phyloP scores from a whole-genome alignment of 2,888 invertebrate genomes.

The Acrobasis suavella region DNA sequence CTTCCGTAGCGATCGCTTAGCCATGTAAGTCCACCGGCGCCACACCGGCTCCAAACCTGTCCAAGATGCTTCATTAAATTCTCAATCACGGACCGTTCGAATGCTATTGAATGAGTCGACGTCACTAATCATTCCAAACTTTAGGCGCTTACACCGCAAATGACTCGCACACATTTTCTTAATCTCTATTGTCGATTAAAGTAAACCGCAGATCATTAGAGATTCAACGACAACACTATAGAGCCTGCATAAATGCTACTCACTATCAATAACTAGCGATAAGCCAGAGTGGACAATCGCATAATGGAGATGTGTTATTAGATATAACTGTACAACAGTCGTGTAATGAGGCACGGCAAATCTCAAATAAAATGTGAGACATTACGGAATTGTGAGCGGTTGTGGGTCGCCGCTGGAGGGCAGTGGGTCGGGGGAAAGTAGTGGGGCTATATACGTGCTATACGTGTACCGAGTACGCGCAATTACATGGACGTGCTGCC shows the following conservation, averaged over 20 bases:
- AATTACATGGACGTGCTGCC: conserved; percentile 52
- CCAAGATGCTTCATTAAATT: conserved; percentile 15
- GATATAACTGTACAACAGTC: conserved; percentile 60
- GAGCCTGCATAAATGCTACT: conserved; percentile 31
- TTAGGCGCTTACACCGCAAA: conserved; percentile 6
- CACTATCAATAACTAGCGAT: conserved; percentile 40
- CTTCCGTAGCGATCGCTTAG: conserved; percentile 14
- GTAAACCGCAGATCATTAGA: conserved; percentile 14
- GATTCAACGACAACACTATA: conserved; percentile 1
- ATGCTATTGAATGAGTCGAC: conserved; percentile 7
- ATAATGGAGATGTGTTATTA: conserved; percentile 51
- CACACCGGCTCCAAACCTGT: conserved; percentile 17
- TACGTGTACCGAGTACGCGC: conserved; percentile 62
- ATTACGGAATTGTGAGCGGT: conserved; percentile 70
- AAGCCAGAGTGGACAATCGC: conserved; percentile 47
- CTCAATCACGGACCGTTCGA: neutral
- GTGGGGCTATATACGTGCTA: conserved; percentile 62
- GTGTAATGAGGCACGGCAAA: conserved; percentile 66
- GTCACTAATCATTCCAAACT: neutral
- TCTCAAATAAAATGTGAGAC: conserved; percentile 72
- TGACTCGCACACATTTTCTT: conserved; percentile 2
- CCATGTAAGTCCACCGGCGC: neutral
- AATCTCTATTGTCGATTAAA: neutral
- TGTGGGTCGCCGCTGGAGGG: conserved; percentile 73
- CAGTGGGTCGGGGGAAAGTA: conserved; percentile 82